phyloP scores from a whole-genome alignment of 2,888 invertebrate species.

The Papilio demoleus region DNA sequence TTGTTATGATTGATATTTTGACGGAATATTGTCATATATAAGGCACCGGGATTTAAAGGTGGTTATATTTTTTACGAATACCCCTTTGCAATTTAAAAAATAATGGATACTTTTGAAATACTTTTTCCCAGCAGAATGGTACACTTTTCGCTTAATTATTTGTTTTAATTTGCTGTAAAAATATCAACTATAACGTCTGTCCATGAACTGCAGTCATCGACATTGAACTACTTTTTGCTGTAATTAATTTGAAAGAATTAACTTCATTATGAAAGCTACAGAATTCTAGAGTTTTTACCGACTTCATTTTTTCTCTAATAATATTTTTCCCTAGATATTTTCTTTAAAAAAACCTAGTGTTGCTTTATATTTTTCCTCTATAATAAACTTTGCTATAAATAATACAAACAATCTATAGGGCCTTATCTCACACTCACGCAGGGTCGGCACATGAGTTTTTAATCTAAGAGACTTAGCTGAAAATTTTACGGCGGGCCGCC shows the following conservation, averaged over 20 bases:
- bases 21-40: neutral
- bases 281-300: neutral
- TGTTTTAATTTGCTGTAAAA: neutral
- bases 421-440: no score
- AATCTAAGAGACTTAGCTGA: no score
- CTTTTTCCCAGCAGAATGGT: neutral
- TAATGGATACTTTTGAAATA: no score
- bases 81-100: no score
- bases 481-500: no score
- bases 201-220: constrained; percentile 13
- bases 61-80: neutral
- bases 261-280: neutral
- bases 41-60: neutral
- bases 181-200: neutral
- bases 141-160: neutral
- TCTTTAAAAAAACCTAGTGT: neutral
- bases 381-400: no score
- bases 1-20: neutral
- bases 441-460: no score
- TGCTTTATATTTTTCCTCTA: no score
- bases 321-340: neutral
- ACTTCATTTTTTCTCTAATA: neutral
- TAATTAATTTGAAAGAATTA: constrained; percentile 13
- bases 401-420: no score
- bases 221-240: constrained; percentile 13